These are phyloP conservation scores for Martes martes DNA, from an alignment of 2,113 vertebrate genomes.

Conservation along the genomic window DNA sequence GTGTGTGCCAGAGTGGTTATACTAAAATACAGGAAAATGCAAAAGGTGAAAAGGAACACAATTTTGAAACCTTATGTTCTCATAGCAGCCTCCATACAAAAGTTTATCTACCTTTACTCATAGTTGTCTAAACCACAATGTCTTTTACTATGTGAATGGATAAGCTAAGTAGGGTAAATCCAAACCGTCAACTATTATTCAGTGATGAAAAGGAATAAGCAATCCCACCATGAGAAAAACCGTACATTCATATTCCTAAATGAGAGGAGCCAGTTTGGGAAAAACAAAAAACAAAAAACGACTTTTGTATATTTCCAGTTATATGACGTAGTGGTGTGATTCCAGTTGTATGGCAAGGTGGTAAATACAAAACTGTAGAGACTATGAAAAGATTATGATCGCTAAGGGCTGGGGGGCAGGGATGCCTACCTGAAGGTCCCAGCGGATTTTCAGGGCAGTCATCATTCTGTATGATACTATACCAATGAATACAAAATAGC, in stretches of 20 bases:
- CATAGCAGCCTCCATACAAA: not conserved
- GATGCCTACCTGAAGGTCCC: not conserved
- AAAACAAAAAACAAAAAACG: not conserved
- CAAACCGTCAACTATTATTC: not conserved
- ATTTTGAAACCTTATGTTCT: not conserved
- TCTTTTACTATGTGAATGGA: not conserved
- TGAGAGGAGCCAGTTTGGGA: not conserved
- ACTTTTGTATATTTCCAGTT: not conserved
- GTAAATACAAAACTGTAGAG: not conserved
- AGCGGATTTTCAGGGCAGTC: not conserved
- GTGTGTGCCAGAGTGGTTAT: not conserved
- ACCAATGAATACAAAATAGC: not conserved
- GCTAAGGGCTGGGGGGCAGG: too few species aligned
- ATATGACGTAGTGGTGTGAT: not conserved
- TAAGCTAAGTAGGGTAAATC: not conserved
- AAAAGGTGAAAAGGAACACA: not conserved
- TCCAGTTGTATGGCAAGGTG: not conserved
- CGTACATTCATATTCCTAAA: not conserved
- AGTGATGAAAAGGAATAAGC: not conserved
- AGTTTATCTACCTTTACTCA: not conserved
- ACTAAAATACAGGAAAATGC: not conserved
- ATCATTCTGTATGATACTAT: not conserved
- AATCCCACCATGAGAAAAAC: not conserved
- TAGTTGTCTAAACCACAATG: not conserved
- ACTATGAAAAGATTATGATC: not conserved